Base-by-base conservation (phyloP, 1,140 invertebrate species). In the Thalassaphorura encarpata region DNA sequence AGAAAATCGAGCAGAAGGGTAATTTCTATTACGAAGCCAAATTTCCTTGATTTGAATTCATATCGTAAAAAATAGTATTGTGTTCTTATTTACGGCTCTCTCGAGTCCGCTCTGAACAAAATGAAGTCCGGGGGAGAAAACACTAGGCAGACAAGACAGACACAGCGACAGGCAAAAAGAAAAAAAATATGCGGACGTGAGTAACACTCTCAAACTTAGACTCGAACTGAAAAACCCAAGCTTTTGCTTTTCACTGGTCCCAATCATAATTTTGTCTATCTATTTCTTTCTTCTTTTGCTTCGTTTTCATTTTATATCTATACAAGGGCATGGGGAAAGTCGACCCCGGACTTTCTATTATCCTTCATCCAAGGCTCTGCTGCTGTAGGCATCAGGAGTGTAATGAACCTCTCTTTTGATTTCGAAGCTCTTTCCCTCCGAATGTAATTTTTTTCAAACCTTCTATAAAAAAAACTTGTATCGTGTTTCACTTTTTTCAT, bases 11-110 rank as follows among this genome's bases (percentile, higher is more conserved):
- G 18, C 16, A 18, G 21, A 36, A 48, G 52, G 41, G 59, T 64
- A 64, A 64, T 64, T 64, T 64, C 62, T 64, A 64, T 64, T 64
- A 64, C 48, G 59, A 54, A 61, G 52, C 62, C 62, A 58, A 66
- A 66, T 66, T 60, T 56, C n/a, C 42, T 60, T 60, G 54, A 65
- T 65, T 63, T 66, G 61, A 66, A 66, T 66, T 63, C 61, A 63
- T 61, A 58, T 55, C 58, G 52, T 60, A 60, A 63, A 49, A 47
- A 51, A 28, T 52, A 52, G 48, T 64, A 58, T 61, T 61, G 53
- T 64, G 58, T 63, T 52, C 54, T 66, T 66, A 63, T 66, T 66
- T 66, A 66, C 64, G 56, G 53, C 61, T 61, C 64, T 63, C 61
- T 31, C 15, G 62, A 61, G 64, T 51, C 61, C 58, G 50, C 59